Base-by-base conservation (phyloP, 2,113 vertebrate genomes). In the Mus spicilegus region DNA sequence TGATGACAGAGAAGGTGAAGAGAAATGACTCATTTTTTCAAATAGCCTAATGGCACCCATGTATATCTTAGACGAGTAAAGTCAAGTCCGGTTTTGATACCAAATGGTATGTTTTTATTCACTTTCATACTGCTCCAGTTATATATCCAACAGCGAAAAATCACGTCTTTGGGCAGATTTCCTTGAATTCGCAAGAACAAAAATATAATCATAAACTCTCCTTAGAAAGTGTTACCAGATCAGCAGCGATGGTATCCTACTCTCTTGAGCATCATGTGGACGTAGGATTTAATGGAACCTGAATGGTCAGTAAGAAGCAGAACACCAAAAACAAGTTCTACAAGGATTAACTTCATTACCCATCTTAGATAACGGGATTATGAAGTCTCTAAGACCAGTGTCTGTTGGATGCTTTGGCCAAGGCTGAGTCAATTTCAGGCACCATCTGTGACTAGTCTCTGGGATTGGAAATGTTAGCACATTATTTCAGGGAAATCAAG, bases 401-500 rank as follows among this genome's bases (percentile, higher is more conserved):
- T 96, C 65, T 91, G 22, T 86, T 33, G 82, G 22, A 80, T 10
- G 33, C 49, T 22, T 95, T 1, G 0, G 94, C 19, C 87, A 97
- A 67, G 80, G 24, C 36, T 94, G 70, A 96, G 42, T 95, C 87
- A 69, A 10, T 90, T 91, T 84, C 39, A 90, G 86, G 63, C 95
- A 80, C 10, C 3, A 30, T 82, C 20, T 88, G 5, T 16, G 17
- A 65, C 89, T 58, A 14, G 28, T 94, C 58, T 94, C 63, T 76
- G 2, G 20, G 33, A 46, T 26, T 84, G 69, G 95, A 96, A 96
- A 96, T 70, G 85, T 56, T 39, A 91, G 36, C 26, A 22, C 82
- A 63, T 42, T 94, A 90, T 95, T 96, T 95, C 96, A 96, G 70
- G 13, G 65, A 95, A 90, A 30, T 80, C 82, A 46, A 92, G 89